These are phyloP conservation scores for Atrina japonica DNA, from an alignment of 2,888 invertebrate genomes.

Conservation along the genomic window DNA sequence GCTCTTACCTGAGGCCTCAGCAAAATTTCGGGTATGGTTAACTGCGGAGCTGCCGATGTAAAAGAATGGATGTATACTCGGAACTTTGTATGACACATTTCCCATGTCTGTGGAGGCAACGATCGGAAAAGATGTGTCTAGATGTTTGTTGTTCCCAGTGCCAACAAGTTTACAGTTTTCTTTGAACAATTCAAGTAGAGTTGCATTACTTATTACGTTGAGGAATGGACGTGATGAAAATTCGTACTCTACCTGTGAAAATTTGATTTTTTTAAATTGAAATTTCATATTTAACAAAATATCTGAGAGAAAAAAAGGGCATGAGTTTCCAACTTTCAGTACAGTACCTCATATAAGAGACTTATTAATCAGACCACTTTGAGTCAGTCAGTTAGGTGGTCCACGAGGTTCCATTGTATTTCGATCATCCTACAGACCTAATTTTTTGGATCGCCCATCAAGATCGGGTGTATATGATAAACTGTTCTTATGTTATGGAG, in stretches of 20 bases:
- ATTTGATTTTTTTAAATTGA: no score
- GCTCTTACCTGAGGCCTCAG: slow-evolving; percentile 65
- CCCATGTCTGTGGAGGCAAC: slow-evolving; percentile 76
- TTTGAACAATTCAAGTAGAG: slow-evolving; percentile 63
- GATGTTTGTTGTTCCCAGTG: slow-evolving; percentile 50
- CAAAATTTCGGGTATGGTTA: slow-evolving; percentile 74
- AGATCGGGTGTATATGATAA: no score
- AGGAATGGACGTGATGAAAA: slow-evolving; percentile 52
- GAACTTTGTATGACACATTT: slow-evolving; percentile 74
- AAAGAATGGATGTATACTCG: slow-evolving; percentile 68
- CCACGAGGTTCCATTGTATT: no score
- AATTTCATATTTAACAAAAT: no score
- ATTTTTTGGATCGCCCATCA: no score
- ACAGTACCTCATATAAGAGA: no score
- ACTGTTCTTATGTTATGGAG: no score
- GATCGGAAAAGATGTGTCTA: slow-evolving; percentile 11
- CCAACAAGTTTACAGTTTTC: slow-evolving; percentile 66
- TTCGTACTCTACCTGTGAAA: slow-evolving; percentile 50
- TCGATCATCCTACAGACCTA: no score
- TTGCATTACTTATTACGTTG: slow-evolving; percentile 64
- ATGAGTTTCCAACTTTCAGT: no score
- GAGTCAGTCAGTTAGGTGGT: no score
- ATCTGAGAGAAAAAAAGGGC: no score
- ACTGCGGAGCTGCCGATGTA: slow-evolving; percentile 67
- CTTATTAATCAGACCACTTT: no score